A percentile compares a stretch with the other conserved stretches of the same genome.
phyloP scores from a whole-genome alignment of 2,113 vertebrate species.

The Calonectris borealis region DNA sequence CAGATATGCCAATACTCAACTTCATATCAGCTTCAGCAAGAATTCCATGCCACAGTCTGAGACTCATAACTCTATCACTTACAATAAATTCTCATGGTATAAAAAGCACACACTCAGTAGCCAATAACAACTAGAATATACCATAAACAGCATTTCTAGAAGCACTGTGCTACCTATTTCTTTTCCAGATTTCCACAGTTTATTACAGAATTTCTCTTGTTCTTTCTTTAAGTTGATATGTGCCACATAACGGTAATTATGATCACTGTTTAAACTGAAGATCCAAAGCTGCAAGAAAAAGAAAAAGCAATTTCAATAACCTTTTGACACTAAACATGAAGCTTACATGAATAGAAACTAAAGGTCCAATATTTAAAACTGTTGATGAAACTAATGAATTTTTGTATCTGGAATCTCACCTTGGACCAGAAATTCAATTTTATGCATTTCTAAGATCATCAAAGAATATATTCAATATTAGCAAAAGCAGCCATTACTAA shows the following conservation, averaged over 20 bases:
- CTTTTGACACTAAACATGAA: background rate
- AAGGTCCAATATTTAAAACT: background rate
- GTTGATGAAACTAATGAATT: background rate
- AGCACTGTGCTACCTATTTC: constrained; percentile 47
- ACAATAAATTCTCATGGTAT: background rate
- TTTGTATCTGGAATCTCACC: background rate
- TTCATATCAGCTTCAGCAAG: background rate
- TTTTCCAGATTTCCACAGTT: background rate
- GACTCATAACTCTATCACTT: background rate
- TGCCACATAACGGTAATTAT: constrained; percentile 75
- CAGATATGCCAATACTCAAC: background rate
- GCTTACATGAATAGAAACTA: background rate
- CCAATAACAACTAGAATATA: background rate
- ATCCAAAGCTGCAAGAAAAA: constrained; percentile 81
- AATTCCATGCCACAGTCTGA: background rate
- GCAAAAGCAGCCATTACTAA: background rate
- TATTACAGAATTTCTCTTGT: constrained; percentile 67
- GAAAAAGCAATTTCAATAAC: background rate
- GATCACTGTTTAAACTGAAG: constrained; percentile 77
- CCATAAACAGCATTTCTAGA: background rate
- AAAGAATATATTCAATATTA: background rate
- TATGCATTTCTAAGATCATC: background rate
- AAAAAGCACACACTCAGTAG: background rate
- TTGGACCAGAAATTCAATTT: background rate
- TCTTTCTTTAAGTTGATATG: constrained; percentile 79